phyloP scores from a whole-genome alignment of 2,113 vertebrate species.

The Grammomys dolichurus region DNA sequence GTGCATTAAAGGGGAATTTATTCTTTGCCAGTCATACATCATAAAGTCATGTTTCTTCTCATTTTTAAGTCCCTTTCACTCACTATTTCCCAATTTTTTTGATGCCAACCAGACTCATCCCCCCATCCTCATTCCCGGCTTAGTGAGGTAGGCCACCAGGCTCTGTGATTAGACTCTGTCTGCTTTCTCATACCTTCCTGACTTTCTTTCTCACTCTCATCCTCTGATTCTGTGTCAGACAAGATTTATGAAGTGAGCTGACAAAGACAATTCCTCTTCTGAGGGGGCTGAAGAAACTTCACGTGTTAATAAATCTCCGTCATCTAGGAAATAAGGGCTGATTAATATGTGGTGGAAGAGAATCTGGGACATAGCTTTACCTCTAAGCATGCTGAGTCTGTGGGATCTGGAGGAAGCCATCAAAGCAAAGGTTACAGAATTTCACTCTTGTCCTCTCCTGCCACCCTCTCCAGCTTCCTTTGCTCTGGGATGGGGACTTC shows the following conservation, averaged over 20 bases:
- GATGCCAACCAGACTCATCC: neutral
- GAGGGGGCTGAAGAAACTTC: constrained; percentile 43
- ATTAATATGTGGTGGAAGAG: constrained; percentile 26
- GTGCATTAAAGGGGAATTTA: constrained; percentile 13
- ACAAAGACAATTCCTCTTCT: constrained; percentile 57
- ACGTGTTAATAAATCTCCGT: constrained; percentile 62
- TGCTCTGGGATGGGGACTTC: neutral
- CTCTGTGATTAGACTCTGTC: neutral
- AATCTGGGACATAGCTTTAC: constrained; percentile 18
- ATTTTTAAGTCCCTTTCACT: constrained; percentile 6
- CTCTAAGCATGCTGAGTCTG: neutral
- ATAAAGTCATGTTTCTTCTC: constrained; percentile 17
- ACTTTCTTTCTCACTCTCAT: neutral
- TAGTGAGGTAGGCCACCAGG: neutral
- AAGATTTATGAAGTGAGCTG: constrained; percentile 70
- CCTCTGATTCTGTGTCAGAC: constrained; percentile 51
- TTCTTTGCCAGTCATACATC: neutral
- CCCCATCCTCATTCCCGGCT: too few species aligned
- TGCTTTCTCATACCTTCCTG: constrained; percentile 37
- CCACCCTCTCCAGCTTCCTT: neutral
- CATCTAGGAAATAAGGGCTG: constrained; percentile 58
- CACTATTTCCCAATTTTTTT: neutral
- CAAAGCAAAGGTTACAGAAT: neutral
- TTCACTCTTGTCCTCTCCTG: neutral
- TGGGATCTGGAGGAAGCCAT: neutral